Evolutionary conservation across 2,888 invertebrate genomes (phyloP).

Genomic region (Eurois occulta): DNA sequence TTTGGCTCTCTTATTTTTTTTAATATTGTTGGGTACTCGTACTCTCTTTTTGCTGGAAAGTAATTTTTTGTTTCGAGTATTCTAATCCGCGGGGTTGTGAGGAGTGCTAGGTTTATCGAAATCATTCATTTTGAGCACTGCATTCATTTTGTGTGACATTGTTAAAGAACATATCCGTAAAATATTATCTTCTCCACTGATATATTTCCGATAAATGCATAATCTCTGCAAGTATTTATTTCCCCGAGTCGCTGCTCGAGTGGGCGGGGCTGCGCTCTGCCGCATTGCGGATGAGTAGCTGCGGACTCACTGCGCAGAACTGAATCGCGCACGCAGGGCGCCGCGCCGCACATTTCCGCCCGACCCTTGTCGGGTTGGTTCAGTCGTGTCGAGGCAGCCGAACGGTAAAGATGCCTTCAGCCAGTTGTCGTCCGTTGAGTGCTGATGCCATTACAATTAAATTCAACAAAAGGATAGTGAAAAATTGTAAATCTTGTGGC

Average conservation of each 20-base stretch:
- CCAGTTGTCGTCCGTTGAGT: neutral
- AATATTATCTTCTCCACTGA: neutral
- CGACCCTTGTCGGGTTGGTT: neutral
- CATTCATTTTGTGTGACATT: neutral
- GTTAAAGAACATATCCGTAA: neutral
- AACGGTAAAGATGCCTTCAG: neutral
- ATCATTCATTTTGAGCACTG: neutral
- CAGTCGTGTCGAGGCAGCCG: neutral
- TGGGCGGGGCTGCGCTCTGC: neutral
- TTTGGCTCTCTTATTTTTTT: neutral
- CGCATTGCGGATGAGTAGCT: neutral
- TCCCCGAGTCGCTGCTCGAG: neutral
- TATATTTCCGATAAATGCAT: neutral
- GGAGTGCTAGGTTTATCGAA: neutral
- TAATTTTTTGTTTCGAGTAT: neutral
- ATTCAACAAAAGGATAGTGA: neutral
- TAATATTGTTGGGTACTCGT: neutral
- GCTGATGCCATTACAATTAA: neutral
- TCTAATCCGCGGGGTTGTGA: neutral
- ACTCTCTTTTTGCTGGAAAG: neutral
- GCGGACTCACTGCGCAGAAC: constrained; percentile 11
- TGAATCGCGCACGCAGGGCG: neutral
- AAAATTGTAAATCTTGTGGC: neutral
- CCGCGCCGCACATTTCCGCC: neutral
- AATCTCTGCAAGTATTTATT: neutral